Evolutionary conservation across 2,797 vertebrate genomes (phyloP), one percentile per base, ranked within the genome.

Genomic region (Brotula barbata): DNA sequence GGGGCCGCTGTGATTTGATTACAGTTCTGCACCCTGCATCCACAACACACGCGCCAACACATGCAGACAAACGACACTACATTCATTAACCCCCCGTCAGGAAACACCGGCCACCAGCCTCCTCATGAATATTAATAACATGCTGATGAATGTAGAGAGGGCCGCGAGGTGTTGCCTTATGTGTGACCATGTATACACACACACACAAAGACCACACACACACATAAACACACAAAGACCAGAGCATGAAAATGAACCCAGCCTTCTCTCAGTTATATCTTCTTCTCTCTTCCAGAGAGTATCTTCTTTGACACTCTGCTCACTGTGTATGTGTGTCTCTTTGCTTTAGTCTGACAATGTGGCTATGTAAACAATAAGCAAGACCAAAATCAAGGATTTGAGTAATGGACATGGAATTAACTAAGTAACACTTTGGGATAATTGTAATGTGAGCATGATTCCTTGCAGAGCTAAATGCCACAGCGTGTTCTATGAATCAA

Each of bases 101-200:
- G 42, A 77, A 52, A 77, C 73, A 46, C 62, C 28, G 75, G 66
- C 82, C 84, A 82, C 79, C 83, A 81, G 78, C 73, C 61, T 75
- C 64, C 66, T 84, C 80, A 90, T 91, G 83, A 89, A 92, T 92
- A 90, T 89, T 88, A 81, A 89, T 70, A 36, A 28, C 37, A 11
- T 47, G 65, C 64, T 88, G 81, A 89, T 87, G 81, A 84, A 85
- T 76, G 88, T 53, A 54, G 63, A 57, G 64, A 16, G 64, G 78
- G 58, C 58, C 42, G 16, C 1, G 58, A 73, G 68, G 71, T 64
- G 64, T 56, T 40, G 58, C 49, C 63, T 51, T 31, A 66, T 71
- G 72, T 76, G 72, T 49, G 70, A 68, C 57, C 59, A 16, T 54
- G 2, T 22, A 16, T 9, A 48, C 66, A 64, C 42, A n/a, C 47